Evolutionary conservation across 2,888 invertebrate species (phyloP).

Genomic region (Chirona hameri): DNA sequence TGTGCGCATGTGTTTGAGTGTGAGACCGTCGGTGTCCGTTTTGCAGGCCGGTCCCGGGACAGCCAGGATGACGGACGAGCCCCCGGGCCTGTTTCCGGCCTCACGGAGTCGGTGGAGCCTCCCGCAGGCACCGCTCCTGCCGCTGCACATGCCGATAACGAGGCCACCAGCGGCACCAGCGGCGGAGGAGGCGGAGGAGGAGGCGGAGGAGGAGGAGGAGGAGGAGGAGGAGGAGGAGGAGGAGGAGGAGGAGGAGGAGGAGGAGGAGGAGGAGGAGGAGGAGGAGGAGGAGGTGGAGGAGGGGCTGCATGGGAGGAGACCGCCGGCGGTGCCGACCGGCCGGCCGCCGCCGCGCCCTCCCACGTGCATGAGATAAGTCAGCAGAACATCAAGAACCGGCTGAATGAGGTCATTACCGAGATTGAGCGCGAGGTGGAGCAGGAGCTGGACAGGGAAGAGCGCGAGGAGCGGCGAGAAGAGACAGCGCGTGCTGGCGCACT

Average conservation of each 20-base stretch:
- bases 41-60: too few species aligned
- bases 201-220: background rate
- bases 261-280: background rate
- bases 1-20: too few species aligned
- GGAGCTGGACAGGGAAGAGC: background rate
- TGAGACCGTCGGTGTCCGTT: too few species aligned
- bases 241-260: background rate
- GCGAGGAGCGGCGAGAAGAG: background rate
- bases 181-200: background rate
- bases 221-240: background rate
- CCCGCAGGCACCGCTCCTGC: too few species aligned
- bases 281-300: background rate
- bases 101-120: too few species aligned
- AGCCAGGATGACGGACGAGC: too few species aligned
- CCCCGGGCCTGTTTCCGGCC: too few species aligned
- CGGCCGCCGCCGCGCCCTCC: background rate
- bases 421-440: conserved; percentile 7
- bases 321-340: too few species aligned
- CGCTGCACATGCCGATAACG: too few species aligned
- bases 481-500: background rate
- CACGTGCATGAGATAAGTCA: conserved; percentile 13
- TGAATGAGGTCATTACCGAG: conserved; percentile 13
- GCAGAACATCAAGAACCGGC: conserved; percentile 3
- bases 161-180: background rate
- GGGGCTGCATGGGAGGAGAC: background rate